These are phyloP conservation scores for Drosophila neotestacea DNA, from an alignment of 2,888 invertebrate genomes.

Conservation along the genomic window DNA sequence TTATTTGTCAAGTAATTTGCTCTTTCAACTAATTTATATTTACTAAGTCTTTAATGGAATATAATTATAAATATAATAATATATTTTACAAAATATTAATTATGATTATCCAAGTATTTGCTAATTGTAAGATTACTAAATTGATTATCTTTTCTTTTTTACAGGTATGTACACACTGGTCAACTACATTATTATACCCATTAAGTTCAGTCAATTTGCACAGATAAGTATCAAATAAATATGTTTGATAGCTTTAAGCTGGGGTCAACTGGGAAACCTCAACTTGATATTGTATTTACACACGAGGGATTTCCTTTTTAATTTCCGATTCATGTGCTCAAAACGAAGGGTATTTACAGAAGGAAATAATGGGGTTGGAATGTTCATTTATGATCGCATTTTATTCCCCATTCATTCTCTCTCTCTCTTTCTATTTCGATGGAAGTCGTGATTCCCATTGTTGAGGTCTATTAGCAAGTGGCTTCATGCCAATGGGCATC, in stretches of 20 bases:
- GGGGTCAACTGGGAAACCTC: not conserved
- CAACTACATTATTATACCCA: slow-evolving; percentile 8
- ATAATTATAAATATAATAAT: too few species aligned
- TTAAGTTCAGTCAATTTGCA: slow-evolving; percentile 23
- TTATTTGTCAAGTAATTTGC: not conserved
- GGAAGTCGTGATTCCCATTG: slow-evolving; percentile 24
- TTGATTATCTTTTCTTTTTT: slow-evolving; percentile 32
- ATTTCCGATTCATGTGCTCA: slow-evolving; percentile 63
- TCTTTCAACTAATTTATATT: not conserved
- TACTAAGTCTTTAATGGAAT: not conserved
- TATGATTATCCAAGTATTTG: not conserved
- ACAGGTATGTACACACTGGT: slow-evolving; percentile 59
- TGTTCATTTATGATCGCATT: slow-evolving; percentile 49
- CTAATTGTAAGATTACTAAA: not conserved
- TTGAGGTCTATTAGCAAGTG: slow-evolving; percentile 45
- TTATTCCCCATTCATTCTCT: slow-evolving; percentile 10
- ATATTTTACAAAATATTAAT: too few species aligned
- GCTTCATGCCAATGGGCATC: slow-evolving; percentile 36
- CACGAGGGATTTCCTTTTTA: slow-evolving; percentile 63
- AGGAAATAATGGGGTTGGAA: not conserved
- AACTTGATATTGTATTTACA: slow-evolving; percentile 40
- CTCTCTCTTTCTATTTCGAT: not conserved
- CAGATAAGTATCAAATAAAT: slow-evolving; percentile 62
- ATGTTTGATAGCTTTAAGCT: slow-evolving; percentile 41
- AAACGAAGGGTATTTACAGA: not conserved